Conservation (phyloP, 2,888 invertebrate species). For the Masnerella sp. region DNA sequence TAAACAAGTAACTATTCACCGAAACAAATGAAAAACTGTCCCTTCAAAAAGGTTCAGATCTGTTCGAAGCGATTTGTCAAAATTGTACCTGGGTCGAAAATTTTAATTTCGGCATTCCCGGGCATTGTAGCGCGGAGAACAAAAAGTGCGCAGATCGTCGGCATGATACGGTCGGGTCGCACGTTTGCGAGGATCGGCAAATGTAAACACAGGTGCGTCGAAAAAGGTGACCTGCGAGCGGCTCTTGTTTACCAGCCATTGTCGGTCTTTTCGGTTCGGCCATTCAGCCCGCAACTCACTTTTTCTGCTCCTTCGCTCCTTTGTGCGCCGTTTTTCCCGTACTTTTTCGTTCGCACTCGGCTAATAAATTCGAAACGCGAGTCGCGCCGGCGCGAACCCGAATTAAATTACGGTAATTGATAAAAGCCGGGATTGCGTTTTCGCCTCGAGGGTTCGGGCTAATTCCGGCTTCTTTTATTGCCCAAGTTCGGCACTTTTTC, state of each 20-base stretch:
- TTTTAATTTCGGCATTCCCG: slow-evolving; percentile 18
- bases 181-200: slow-evolving; percentile 59
- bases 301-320: neutral
- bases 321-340: neutral
- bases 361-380: slow-evolving; percentile 9
- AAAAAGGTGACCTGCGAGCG: slow-evolving; percentile 60
- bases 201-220: slow-evolving; percentile 70
- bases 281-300: slow-evolving; percentile 31
- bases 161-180: slow-evolving; percentile 26
- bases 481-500: too few relatives aligned
- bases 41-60: too few relatives aligned
- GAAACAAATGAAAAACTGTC: too few relatives aligned
- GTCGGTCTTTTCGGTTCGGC: slow-evolving; percentile 35
- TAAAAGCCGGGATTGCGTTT: slow-evolving; percentile 22
- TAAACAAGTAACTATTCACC: too few relatives aligned
- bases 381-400: too few relatives aligned
- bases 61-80: slow-evolving; percentile 12
- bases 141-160: slow-evolving; percentile 20
- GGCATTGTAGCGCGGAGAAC: slow-evolving; percentile 19
- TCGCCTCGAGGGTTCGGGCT: slow-evolving; percentile 9
- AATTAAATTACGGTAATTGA: slow-evolving; percentile 25
- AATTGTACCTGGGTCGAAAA: slow-evolving; percentile 4
- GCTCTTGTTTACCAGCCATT: slow-evolving; percentile 61
- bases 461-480: slow-evolving; percentile 7
- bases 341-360: slow-evolving; percentile 7